Conservation (phyloP, 1,140 invertebrate genomes). For the Tenebrio molitor region DNA sequence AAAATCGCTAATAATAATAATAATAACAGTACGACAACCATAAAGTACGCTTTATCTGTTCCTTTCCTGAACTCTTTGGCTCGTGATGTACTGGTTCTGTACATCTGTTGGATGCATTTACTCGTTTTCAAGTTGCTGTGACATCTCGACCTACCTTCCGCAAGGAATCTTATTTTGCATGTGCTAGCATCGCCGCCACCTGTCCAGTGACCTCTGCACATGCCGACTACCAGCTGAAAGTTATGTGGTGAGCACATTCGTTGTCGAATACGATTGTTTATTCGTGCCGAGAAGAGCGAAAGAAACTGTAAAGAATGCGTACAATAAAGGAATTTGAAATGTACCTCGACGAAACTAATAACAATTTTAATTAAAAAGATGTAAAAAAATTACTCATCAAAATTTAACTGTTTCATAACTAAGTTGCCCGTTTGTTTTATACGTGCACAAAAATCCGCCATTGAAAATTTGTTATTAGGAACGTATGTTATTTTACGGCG, state of each 20-base stretch:
- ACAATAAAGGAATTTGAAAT: no score
- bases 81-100: not conserved
- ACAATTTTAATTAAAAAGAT: no score
- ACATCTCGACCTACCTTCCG: slow-evolving; percentile 35
- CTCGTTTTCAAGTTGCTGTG: not conserved
- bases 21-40: not conserved
- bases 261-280: slow-evolving; percentile 5
- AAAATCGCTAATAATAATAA: not conserved
- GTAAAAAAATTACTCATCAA: no score
- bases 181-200: slow-evolving; percentile 3
- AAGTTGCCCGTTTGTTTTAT: no score
- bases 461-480: no score
- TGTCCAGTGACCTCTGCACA: slow-evolving; percentile 16
- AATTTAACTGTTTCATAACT: no score
- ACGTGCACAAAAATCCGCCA: no score
- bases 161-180: slow-evolving; percentile 8
- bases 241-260: slow-evolving; percentile 12
- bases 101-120: slow-evolving; percentile 1
- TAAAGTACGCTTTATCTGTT: not conserved
- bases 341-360: no score
- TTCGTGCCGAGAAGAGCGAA: not conserved
- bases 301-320: no score
- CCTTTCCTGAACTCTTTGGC: not conserved
- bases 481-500: no score
- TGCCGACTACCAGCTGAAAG: slow-evolving; percentile 23